Percentiles rank a stretch among this genome's conserved stretches.
These are phyloP conservation scores for Chloroclysta siterata DNA, from an alignment of 2,888 invertebrate species.

Conservation along the genomic window DNA sequence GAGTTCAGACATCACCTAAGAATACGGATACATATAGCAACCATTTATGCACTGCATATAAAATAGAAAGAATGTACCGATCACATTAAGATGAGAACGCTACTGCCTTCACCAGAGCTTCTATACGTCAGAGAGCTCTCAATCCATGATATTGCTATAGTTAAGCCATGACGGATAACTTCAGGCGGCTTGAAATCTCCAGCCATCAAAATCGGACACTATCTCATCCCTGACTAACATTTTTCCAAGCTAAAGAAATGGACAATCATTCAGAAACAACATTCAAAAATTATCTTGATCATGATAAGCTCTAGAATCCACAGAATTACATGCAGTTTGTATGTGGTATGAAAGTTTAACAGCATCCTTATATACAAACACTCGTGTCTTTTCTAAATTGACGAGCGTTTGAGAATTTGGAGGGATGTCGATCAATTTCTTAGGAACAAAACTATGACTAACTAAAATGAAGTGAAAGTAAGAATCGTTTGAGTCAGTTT, in stretches of 20 bases:
- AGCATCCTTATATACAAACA: background rate
- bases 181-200: background rate
- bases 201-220: background rate
- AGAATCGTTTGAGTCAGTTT: slow-evolving; percentile 15
- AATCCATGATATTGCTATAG: too few species aligned
- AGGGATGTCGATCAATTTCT: background rate
- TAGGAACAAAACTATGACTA: slow-evolving; percentile 11
- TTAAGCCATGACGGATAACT: too few species aligned
- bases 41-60: slow-evolving; percentile 35
- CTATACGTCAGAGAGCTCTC: too few species aligned
- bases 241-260: slow-evolving; percentile 34
- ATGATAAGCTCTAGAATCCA: slow-evolving; percentile 12
- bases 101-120: too few species aligned
- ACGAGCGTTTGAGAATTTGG: background rate
- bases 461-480: slow-evolving; percentile 15
- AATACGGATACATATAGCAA: slow-evolving; percentile 43
- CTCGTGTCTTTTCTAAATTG: background rate
- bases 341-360: background rate
- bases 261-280: background rate
- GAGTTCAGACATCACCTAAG: slow-evolving; percentile 32
- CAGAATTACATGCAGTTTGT: slow-evolving; percentile 17
- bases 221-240: background rate
- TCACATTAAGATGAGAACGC: background rate
- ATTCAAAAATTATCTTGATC: too few species aligned
- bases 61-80: slow-evolving; percentile 29